Base-by-base conservation (phyloP, 2,113 vertebrate genomes). In the Corydoras sp. region DNA sequence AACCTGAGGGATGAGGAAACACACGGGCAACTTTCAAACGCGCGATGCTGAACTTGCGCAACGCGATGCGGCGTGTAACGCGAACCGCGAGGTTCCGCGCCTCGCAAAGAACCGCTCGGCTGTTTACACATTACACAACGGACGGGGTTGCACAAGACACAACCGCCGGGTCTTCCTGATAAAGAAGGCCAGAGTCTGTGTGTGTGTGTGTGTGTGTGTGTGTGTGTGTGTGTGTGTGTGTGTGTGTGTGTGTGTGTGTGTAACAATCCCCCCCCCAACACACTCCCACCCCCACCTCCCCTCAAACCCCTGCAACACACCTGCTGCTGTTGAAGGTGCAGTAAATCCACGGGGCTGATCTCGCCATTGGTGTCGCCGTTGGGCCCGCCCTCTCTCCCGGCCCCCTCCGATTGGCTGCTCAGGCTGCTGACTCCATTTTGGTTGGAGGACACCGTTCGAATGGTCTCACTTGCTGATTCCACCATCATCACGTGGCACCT, bases 241-340 rank as follows among this genome's bases (percentile, higher is more conserved):
- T 35, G 32, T 4, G 6, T 35, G 32, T 35, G 32, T 35, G 32
- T 35, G 32, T 35, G 35, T 43, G 35, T 5, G 7, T 43, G 35
- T 43, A 43, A 43, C 35, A 43, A 43, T 8, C 35, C 35, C 35
- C 35, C 32, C 7, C 35, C 7, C 35, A 4, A 35, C 32, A 43
- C 13, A 72, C 43, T 9, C 32, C 32, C 18, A 7, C 50, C 29
- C 35, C 63, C 3, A 67, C 18, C 18, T 24, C 18, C 18, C 18
- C 18, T 24, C 18, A 24, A 24, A 24, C 18, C 18, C 18, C 18
- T 24, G 18, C 18, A 24, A 14, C 62, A 1, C 90, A 97, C 95
- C 94, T 99, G 96, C 89, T 99, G 96, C 88, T 99, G 96, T 83
- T 99, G 95, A 87, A 99, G 92, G 87, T 99, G 96, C 83, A 99